These are phyloP conservation scores for Corvus hawaiiensis DNA, from an alignment of 2,113 vertebrate genomes.

Conservation along the genomic window DNA sequence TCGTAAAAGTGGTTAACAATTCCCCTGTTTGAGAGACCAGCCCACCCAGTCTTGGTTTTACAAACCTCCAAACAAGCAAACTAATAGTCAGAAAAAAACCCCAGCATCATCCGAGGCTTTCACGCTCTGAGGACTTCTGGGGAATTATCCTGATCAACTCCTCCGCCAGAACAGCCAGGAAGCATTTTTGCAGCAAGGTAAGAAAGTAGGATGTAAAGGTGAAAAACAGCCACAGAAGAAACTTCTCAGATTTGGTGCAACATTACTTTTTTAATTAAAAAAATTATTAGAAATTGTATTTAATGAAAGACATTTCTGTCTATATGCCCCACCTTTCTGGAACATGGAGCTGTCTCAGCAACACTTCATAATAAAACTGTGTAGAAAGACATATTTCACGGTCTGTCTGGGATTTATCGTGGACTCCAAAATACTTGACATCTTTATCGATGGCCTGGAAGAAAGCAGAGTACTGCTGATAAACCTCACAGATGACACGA, in stretches of 20 bases:
- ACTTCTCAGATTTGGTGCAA: neutral
- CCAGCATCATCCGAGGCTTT: accelerated
- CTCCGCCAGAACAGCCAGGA: neutral
- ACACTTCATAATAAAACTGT: neutral
- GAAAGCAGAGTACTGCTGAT: neutral
- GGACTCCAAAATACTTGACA: neutral
- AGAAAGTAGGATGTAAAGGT: neutral
- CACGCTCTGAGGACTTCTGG: neutral
- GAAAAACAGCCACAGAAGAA: neutral
- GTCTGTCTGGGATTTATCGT: neutral
- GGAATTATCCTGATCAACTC: accelerated
- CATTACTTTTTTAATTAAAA: neutral
- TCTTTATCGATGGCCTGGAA: neutral
- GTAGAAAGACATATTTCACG: neutral
- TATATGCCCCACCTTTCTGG: neutral
- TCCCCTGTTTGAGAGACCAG: neutral
- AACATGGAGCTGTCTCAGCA: neutral
- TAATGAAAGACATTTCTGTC: neutral
- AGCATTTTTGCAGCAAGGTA: neutral
- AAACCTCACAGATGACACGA: neutral
- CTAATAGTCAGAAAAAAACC: neutral
- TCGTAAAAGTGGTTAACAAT: neutral
- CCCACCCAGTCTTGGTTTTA: neutral
- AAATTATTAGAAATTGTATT: neutral
- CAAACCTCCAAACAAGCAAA: neutral